Conservation (phyloP, 1,140 invertebrate genomes). For the Stegodyphus mimosarum region DNA sequence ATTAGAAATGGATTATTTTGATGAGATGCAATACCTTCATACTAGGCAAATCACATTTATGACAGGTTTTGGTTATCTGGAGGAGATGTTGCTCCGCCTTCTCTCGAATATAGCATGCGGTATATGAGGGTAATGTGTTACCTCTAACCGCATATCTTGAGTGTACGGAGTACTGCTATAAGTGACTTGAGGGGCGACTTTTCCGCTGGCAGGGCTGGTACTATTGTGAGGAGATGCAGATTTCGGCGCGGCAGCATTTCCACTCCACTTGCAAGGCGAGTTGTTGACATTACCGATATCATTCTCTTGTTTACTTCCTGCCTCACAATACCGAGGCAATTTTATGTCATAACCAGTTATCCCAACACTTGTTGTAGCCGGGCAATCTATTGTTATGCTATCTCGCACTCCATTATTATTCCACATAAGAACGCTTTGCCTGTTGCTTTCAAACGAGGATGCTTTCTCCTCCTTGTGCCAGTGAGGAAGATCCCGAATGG, state of each 20-base stretch:
- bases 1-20: too few relatives aligned
- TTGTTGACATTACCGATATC: constrained; percentile 63
- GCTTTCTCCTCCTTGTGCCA: constrained; percentile 22
- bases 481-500: constrained; percentile 21
- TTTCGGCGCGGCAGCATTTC: constrained; percentile 56
- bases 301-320: constrained; percentile 64
- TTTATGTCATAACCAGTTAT: constrained; percentile 33
- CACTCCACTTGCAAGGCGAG: constrained; percentile 62
- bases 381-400: constrained; percentile 23
- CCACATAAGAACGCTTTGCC: constrained; percentile 68
- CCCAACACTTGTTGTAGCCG: neutral
- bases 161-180: constrained; percentile 57
- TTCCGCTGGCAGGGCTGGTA: constrained; percentile 61
- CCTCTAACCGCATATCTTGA: constrained; percentile 58
- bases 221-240: constrained; percentile 62
- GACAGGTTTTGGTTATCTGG: neutral
- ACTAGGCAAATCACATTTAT: too few relatives aligned
- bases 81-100: neutral
- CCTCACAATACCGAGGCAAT: constrained; percentile 60
- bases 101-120: neutral
- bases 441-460: constrained; percentile 59
- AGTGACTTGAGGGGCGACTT: constrained; percentile 61
- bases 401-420: constrained; percentile 55
- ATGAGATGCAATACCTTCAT: too few relatives aligned
- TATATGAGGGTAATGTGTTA: constrained; percentile 1